Conservation (phyloP, 1,140 invertebrate species). For the Notospermus geniculatus region DNA sequence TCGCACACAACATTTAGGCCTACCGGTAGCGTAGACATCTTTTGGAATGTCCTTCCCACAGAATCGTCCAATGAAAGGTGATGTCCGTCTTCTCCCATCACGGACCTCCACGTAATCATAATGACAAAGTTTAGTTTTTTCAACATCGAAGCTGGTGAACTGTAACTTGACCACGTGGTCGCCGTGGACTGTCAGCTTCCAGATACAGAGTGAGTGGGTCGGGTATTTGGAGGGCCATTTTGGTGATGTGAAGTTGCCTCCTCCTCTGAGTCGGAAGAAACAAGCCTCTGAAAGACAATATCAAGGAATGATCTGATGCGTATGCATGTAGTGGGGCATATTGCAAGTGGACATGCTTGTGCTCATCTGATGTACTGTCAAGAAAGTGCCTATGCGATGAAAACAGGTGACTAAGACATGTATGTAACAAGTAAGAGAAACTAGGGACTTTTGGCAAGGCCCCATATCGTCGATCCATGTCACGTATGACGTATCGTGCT, state of each 20-base stretch:
- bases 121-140: slow-evolving; percentile 87
- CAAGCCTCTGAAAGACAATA: neutral
- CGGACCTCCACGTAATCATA: slow-evolving; percentile 92
- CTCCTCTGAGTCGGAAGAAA: neutral
- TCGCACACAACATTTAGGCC: neutral
- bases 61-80: slow-evolving; percentile 78
- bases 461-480: too few relatives aligned
- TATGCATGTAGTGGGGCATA: too few relatives aligned
- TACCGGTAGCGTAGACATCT: slow-evolving; percentile 73
- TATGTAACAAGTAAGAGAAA: too few relatives aligned
- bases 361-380: too few relatives aligned
- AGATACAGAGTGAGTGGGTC: neutral
- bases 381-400: too few relatives aligned
- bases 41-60: slow-evolving; percentile 85
- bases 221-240: neutral
- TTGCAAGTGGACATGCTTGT: too few relatives aligned
- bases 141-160: slow-evolving; percentile 88
- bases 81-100: slow-evolving; percentile 80
- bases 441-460: too few relatives aligned
- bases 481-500: too few relatives aligned
- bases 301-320: too few relatives aligned
- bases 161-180: neutral
- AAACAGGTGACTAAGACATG: too few relatives aligned
- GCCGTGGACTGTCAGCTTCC: slow-evolving; percentile 1
- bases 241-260: neutral